Base-by-base conservation (phyloP, 2,113 vertebrate genomes). In the Hippocampus barbouri region DNA sequence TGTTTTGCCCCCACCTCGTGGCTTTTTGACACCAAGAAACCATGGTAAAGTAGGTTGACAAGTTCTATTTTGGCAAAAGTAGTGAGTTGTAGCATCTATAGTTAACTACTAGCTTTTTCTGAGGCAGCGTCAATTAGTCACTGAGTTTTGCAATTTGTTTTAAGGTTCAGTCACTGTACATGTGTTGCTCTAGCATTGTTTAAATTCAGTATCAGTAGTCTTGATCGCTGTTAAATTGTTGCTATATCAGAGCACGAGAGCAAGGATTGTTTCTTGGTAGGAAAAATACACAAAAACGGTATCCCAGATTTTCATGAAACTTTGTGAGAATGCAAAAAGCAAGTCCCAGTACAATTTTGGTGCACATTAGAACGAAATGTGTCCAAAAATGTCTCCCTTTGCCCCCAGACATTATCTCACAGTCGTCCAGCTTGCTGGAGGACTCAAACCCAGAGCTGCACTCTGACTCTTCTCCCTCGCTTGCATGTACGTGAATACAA, bases 171-270 rank as follows among this genome's bases (percentile, higher is more conserved):
- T 43, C 41, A 65, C 45, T 40, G 21, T 41, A 63, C 45, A 68
- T 68, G 75, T 79, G 69, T 74, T 76, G 87, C 86, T 83, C 83
- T 85, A 82, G 84, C 86, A 84, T 69, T 67, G 73, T 71, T 61
- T 38, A 38, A 38, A 38, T 38, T 34, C 30, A 34, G 30, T 38
- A 38, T 86, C 77, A 18, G 71, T 71, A 78, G 74, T 78, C 80
- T 72, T 78, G 77, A 74, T 86, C 84, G 76, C 82, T 64, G 76
- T 59, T 85, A 85, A 86, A 86, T 80, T 70, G 63, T 69, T 15
- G 79, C 75, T 5, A 27, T n/a, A 5, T 4, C 56, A 1, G 23
- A 16, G 56, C 56, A 4, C 25, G 15, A 15, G 23, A 59, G 25
- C 12, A 5, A 59, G 56, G 56, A 27, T 25, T 59, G 23, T 27